Evolutionary conservation across 2,113 vertebrate species (phyloP).

Genomic region (Nannospalax galili): DNA sequence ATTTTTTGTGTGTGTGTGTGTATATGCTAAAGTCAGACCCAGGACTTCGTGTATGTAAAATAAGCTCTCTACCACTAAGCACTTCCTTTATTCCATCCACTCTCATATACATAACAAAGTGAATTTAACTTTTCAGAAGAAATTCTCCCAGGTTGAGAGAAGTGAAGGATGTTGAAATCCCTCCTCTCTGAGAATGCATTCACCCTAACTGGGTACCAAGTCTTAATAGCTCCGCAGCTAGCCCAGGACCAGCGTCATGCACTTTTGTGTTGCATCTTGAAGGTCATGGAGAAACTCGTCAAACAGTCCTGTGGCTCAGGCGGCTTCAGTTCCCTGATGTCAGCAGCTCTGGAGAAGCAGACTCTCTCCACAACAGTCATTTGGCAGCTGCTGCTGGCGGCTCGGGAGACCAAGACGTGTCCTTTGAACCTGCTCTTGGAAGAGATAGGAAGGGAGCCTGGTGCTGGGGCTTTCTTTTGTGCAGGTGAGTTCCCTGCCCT

Average conservation of each 20-base stretch:
- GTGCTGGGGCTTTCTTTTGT: slow-evolving; percentile 79
- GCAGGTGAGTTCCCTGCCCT: slow-evolving; percentile 70
- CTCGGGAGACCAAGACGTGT: slow-evolving; percentile 67
- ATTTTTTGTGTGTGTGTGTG: too few relatives aligned
- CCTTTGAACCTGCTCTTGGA: slow-evolving; percentile 76
- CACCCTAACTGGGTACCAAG: not conserved
- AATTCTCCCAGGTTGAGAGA: not conserved
- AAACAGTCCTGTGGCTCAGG: slow-evolving; percentile 46
- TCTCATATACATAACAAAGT: not conserved
- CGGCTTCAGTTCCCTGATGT: slow-evolving; percentile 76
- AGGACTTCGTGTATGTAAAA: not conserved
- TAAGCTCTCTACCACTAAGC: not conserved
- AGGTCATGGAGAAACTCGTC: slow-evolving; percentile 83
- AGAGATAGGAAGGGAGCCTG: slow-evolving; percentile 83
- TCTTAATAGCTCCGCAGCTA: not conserved
- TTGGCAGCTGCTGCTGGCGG: slow-evolving; percentile 85
- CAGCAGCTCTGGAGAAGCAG: slow-evolving; percentile 81
- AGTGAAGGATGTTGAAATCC: not conserved
- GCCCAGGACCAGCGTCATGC: not conserved
- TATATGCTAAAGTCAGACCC: not conserved
- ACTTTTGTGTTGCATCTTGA: slow-evolving; percentile 34
- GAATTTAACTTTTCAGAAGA: not conserved
- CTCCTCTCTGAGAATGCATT: not conserved
- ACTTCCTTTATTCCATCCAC: not conserved
- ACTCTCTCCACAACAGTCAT: slow-evolving; percentile 76